phyloP scores from a whole-genome alignment of 2,888 invertebrate genomes.

The Acronicta aceris region DNA sequence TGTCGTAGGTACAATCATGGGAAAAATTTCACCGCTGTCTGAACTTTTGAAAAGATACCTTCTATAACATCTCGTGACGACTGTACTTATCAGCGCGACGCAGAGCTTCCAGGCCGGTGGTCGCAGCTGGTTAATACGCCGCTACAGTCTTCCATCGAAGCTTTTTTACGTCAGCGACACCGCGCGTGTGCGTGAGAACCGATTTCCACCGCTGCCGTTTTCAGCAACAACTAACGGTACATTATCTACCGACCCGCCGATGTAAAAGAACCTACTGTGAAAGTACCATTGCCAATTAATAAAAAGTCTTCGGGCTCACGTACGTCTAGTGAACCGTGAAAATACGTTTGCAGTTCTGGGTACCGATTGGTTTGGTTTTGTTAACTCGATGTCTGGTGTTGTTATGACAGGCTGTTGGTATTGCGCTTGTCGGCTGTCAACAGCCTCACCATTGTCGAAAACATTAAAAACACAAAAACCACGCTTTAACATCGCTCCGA shows the following conservation, averaged over 20 bases:
- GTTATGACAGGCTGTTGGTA: constrained; percentile 48
- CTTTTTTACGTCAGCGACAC: constrained; percentile 66
- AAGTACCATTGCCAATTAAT: constrained; percentile 51
- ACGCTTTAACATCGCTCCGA: background rate
- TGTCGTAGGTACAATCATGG: too few species aligned
- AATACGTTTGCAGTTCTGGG: constrained; percentile 49
- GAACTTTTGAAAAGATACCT: background rate
- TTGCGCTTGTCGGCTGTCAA: constrained; percentile 32
- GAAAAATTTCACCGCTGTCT: too few species aligned
- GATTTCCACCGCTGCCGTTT: constrained; percentile 62
- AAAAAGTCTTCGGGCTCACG: constrained; percentile 49
- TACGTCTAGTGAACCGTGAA: constrained; percentile 53
- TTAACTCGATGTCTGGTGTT: constrained; percentile 33
- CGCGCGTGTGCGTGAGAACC: constrained; percentile 86
- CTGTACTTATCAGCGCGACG: constrained; percentile 64
- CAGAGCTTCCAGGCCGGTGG: constrained; percentile 54
- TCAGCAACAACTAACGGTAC: constrained; percentile 60
- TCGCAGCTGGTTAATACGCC: constrained; percentile 77
- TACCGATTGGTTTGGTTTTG: constrained; percentile 42
- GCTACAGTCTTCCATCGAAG: constrained; percentile 69
- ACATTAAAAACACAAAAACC: constrained; percentile 10
- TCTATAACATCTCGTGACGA: constrained; percentile 29
- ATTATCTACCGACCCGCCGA: constrained; percentile 22
- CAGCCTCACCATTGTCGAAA: constrained; percentile 17
- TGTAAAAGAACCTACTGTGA: constrained; percentile 50